These are phyloP conservation scores for Falco biarmicus DNA, from an alignment of 2,797 vertebrate genomes.

Conservation along the genomic window DNA sequence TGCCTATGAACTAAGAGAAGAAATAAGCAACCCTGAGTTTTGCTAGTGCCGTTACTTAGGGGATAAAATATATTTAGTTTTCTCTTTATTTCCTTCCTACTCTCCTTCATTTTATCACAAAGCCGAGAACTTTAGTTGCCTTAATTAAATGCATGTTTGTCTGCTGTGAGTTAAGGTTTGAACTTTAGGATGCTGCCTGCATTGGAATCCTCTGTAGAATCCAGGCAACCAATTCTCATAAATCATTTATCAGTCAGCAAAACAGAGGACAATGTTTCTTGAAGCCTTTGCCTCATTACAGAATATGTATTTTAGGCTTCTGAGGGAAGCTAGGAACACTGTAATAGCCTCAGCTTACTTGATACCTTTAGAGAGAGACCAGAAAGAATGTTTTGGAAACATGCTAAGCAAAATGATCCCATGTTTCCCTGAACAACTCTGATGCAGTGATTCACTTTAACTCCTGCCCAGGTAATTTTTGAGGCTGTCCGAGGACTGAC, in stretches of 20 bases:
- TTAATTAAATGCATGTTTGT: not conserved
- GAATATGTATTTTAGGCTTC: not conserved
- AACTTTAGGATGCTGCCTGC: not conserved
- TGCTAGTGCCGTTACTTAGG: not conserved
- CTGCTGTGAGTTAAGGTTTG: not conserved
- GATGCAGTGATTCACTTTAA: not conserved
- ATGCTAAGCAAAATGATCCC: not conserved
- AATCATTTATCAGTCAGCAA: not conserved
- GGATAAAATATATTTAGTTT: not conserved
- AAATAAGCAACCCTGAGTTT: not conserved
- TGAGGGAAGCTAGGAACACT: not conserved
- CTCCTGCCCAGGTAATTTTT: conserved; percentile 77
- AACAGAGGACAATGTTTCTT: not conserved
- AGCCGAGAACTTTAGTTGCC: not conserved
- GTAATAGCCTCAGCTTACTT: not conserved
- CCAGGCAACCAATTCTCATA: not conserved
- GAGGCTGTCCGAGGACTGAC: conserved; percentile 71
- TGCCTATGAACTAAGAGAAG: not conserved
- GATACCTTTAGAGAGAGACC: not conserved
- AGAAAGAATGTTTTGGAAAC: not conserved
- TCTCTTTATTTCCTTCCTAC: not conserved
- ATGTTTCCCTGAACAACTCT: not conserved
- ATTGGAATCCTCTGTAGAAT: not conserved
- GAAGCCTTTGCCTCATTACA: not conserved
- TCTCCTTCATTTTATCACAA: not conserved